These are phyloP conservation scores for Hybos culiciformis DNA, from an alignment of 2,888 invertebrate species.

Conservation along the genomic window DNA sequence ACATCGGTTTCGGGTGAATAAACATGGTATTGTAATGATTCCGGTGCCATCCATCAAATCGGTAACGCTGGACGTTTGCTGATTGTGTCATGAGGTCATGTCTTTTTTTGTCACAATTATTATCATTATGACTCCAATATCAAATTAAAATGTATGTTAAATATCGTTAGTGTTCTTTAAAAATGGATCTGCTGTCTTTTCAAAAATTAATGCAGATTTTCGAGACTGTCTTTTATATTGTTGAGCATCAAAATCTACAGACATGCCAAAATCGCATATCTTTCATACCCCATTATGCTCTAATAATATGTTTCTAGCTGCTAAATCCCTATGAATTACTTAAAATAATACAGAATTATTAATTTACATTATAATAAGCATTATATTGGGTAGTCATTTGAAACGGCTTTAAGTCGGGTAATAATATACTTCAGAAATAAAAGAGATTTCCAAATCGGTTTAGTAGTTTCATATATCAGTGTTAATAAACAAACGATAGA, in stretches of 20 bases:
- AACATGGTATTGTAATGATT: constrained; percentile 61
- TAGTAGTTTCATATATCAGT: no score
- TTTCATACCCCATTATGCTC: constrained; percentile 78
- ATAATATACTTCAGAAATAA: no score
- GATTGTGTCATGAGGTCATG: constrained; percentile 29
- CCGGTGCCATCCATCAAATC: constrained; percentile 70
- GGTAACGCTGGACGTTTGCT: constrained; percentile 33
- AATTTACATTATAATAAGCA: no score
- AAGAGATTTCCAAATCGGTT: no score
- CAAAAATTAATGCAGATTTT: constrained; percentile 22
- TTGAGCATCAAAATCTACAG: constrained; percentile 53
- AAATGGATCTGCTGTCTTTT: constrained; percentile 19
- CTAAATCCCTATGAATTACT: constrained; percentile 76
- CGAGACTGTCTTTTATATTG: constrained; percentile 23
- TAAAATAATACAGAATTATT: constrained; percentile 29
- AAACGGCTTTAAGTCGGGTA: no score
- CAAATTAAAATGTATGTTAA: constrained; percentile 24
- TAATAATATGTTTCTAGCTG: constrained; percentile 68
- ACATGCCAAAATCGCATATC: constrained; percentile 81
- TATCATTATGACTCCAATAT: constrained; percentile 24
- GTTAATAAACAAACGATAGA: no score
- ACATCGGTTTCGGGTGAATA: constrained; percentile 73
- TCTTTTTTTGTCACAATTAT: constrained; percentile 10
- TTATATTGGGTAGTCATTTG: no score
- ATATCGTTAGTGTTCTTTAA: constrained; percentile 24